Base-by-base conservation (phyloP, 2,888 invertebrate species). In the Tolmerus cingulatus region DNA sequence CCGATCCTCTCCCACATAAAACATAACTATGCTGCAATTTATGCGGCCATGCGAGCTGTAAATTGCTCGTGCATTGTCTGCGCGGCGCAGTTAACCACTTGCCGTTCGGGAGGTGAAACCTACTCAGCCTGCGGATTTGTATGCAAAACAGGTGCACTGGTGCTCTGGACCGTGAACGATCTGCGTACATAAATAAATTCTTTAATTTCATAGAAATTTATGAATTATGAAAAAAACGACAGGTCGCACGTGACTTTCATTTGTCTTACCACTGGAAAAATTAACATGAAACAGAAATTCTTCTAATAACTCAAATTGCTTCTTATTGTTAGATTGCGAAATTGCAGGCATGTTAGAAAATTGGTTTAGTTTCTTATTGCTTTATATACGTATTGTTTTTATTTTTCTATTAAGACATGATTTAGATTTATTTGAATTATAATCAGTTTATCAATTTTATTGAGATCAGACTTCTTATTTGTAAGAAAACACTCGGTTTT, bases 11-110 rank as follows among this genome's bases (percentile, higher is more conserved):
- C 79, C 51, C 79, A 79, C 79, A 79, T 79, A 79, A 79, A 79
- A 16, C 79, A 79, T 79, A 46, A 79, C 19, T 23, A 46, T 79
- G 79, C 46, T 27, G 79, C 27, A 79, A 79, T 79, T 79, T 79
- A 79, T 51, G 79, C 79, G 51, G 27, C 79, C n/a, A 51, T 79
- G 51, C 27, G 14, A 51, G 51, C 7, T 79, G 30, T 79, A 79
- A 79, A 79, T 51, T 27, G 46, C 51, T n/a, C 8, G 46, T 78
- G 79, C 5, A 79, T 79, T 79, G 79, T 79, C 23, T 79, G 40
- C 23, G 12, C 19, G 9, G 43, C 30, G 30, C 34, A 76, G 76
- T 34, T 37, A 46, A 51, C 79, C 51, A 79, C 51, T 79, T 27
- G 12, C 27, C 51, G 51, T 51, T 78, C 78, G 43, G n/a, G 51